Percentiles rank a stretch among this genome's conserved stretches.
phyloP scores from a whole-genome alignment of 1,140 invertebrate genomes.

The Zelostemma sp. region DNA sequence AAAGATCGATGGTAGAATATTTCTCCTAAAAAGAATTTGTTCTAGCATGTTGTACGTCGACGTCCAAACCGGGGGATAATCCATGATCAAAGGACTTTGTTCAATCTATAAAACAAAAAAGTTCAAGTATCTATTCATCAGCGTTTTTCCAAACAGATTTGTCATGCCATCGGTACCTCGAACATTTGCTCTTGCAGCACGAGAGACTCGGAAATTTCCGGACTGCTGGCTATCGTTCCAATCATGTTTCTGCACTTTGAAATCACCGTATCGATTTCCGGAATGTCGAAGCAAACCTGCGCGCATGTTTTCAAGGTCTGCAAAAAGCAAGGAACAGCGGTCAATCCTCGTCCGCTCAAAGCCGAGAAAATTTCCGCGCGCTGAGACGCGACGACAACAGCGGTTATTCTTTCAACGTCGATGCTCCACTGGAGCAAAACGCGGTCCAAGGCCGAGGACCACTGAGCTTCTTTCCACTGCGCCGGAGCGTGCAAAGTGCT shows the following conservation, averaged over 20 bases:
- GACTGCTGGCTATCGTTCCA: conserved; percentile 62
- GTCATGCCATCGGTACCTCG: conserved; percentile 52
- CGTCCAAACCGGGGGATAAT: conserved; percentile 69
- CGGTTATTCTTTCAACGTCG: conserved; percentile 66
- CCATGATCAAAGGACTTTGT: conserved; percentile 62
- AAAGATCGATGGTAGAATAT: conserved; percentile 59
- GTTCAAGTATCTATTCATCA: too few relatives aligned
- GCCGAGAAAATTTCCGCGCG: conserved; percentile 60
- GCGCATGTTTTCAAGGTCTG: conserved; percentile 69
- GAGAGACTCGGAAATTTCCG: conserved; percentile 55
- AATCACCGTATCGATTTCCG: conserved; percentile 61
- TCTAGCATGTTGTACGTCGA: conserved; percentile 72
- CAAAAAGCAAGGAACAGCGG: conserved; percentile 68
- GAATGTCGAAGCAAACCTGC: conserved; percentile 66
- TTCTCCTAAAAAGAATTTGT: conserved; percentile 62
- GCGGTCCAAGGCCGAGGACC: conserved; percentile 61
- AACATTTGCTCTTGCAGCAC: conserved; percentile 67
- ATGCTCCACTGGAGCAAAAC: conserved; percentile 67
- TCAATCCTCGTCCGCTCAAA: conserved; percentile 57
- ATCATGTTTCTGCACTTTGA: conserved; percentile 67
- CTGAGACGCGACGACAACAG: conserved; percentile 64
- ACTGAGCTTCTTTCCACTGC: conserved; percentile 65
- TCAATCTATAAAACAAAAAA: conserved; percentile 56
- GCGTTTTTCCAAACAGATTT: neutral
- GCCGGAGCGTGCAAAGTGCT: conserved; percentile 58